Evolutionary conservation across 92 coral and sea anemone species (phyloP), one percentile per base, ranked within the genome.

Genomic region (Bergia sp.): DNA sequence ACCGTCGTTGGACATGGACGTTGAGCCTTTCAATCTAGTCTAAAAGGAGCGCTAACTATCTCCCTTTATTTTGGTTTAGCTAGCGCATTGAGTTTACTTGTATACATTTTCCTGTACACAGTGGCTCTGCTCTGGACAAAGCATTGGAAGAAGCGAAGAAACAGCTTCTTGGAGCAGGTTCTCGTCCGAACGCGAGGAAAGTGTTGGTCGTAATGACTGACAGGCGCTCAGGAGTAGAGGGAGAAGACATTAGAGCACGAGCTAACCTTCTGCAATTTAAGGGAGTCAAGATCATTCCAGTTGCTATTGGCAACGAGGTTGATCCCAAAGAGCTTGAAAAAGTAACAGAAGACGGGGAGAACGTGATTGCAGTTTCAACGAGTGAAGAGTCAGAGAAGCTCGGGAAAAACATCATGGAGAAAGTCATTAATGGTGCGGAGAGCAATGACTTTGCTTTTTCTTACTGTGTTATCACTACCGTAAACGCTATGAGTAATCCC

Each of bases 91-190:
- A 53, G 13, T 18, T 53, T 53, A 53, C 58, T 10, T 0, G 16
- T 1, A 11, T 2, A 23, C 80, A 85, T 43, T 79, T 89, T 20
- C 86, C 92, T 12, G 82, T 82, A 88, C 49, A 84, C 9, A 66
- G 89, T 73, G 91, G 96, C 80, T 79, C 90, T 21, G 93, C 95
- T 44, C 69, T 96, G 65, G 95, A 91, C 72, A 80, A 90, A 61
- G 96, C 95, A 50, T 91, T 96, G 5, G 64, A 45, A 85, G 91
- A 87, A 71, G 97, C 98, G 7, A 86, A 86, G 71, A 87, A 47
- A 47, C 75, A 94, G 75, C 93, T 96, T 89, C 49, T 61, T 37
- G 81, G 83, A 7, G 84, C 92, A 20, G 89, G 79, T 8, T 89
- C 82, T 5, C 93, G 96, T 5, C 88, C 92, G 38, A 71, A 47